phyloP scores from a whole-genome alignment of 2,113 vertebrate genomes.

The Oxygymnocypris stewartii region DNA sequence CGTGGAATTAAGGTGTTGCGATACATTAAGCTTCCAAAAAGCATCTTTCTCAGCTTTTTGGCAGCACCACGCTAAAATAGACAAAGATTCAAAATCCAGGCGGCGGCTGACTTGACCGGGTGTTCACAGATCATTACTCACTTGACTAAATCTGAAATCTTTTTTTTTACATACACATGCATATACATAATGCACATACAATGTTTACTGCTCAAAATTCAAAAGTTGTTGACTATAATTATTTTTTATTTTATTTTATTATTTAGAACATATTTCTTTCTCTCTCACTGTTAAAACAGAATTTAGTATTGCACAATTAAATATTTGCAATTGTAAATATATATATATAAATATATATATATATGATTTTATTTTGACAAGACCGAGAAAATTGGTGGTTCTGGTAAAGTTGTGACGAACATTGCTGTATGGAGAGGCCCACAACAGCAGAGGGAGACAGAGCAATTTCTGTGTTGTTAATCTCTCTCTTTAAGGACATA shows the following conservation, averaged over 20 bases:
- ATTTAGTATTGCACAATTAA: not conserved
- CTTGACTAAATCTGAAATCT: no score
- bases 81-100: no score
- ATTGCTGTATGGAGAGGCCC: not conserved
- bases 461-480: constrained; percentile 17
- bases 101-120: no score
- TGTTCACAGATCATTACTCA: no score
- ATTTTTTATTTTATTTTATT: not conserved
- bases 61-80: no score
- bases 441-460: constrained; percentile 42
- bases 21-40: no score
- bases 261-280: not conserved
- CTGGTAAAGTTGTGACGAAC: not conserved
- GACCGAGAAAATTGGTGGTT: not conserved
- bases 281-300: not conserved
- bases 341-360: no score
- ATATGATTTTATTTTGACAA: not conserved
- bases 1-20: no score
- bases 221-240: no score
- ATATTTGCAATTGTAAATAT: not conserved
- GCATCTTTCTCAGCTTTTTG: no score
- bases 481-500: not conserved
- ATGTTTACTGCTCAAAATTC: not conserved
- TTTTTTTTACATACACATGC: no score
- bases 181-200: no score